Evolutionary conservation across 2,113 vertebrate species (phyloP).

Genomic region (Leptocoma aspasia): DNA sequence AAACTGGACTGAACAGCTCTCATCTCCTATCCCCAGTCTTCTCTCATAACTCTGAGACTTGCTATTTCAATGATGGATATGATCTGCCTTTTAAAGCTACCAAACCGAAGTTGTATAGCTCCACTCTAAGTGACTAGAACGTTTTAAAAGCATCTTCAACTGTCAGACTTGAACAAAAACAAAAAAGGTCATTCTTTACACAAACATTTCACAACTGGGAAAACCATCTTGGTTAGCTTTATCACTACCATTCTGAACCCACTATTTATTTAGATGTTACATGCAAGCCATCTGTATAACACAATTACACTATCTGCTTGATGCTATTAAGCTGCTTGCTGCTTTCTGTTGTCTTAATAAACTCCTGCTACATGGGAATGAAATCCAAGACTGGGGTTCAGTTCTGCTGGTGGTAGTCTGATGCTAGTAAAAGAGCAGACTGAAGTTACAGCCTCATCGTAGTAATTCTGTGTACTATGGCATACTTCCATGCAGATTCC

Average conservation of each 20-base stretch:
- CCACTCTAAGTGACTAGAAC: conserved; percentile 75
- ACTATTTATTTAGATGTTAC: conserved; percentile 76
- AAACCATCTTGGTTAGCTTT: conserved; percentile 69
- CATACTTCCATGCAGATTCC: background rate
- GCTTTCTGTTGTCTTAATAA: conserved; percentile 59
- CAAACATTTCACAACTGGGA: conserved; percentile 76
- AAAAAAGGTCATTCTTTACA: conserved; percentile 75
- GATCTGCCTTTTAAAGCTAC: conserved; percentile 74
- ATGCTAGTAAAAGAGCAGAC: background rate
- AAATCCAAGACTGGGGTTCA: conserved; percentile 29
- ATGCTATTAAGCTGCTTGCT: conserved; percentile 66
- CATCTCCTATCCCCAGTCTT: conserved; percentile 66
- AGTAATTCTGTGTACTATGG: background rate
- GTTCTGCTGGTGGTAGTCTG: conserved; percentile 5
- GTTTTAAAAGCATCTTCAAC: conserved; percentile 78
- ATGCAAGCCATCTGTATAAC: conserved; percentile 59
- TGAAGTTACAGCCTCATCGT: background rate
- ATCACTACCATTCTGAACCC: conserved; percentile 65
- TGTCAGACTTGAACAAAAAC: conserved; percentile 76
- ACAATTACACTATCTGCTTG: conserved; percentile 51
- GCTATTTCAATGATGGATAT: conserved; percentile 73
- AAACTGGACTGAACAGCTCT: conserved; percentile 77
- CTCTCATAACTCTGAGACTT: conserved; percentile 66
- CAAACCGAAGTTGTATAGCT: conserved; percentile 59
- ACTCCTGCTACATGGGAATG: conserved; percentile 37